A percentile compares a stretch with the other conserved stretches of the same genome.
Conservation (phyloP, 2,113 vertebrate species). For the Ochotona curzoniae region DNA sequence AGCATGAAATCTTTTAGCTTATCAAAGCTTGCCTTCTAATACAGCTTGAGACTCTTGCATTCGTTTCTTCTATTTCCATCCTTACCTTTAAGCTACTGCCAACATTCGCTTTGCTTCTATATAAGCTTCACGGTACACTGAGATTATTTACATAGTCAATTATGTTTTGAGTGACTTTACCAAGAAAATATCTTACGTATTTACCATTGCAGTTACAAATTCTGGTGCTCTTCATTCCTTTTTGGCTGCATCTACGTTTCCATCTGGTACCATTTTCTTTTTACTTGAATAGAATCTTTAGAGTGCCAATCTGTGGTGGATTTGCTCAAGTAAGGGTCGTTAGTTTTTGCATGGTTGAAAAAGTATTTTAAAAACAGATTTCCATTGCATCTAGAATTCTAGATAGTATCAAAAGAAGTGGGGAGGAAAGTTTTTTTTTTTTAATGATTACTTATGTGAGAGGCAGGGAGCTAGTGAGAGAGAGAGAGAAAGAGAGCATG, state of each 20-base stretch:
- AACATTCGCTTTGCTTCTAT: neutral
- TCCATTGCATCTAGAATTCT: neutral
- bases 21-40: neutral
- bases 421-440: too few relatives aligned
- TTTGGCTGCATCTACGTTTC: neutral
- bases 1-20: neutral
- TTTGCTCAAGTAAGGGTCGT: neutral
- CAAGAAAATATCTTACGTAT: neutral
- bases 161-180: slow-evolving; percentile 25
- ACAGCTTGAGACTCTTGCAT: neutral
- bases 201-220: neutral
- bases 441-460: too few relatives aligned
- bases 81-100: neutral
- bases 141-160: neutral
- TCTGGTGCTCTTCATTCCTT: neutral
- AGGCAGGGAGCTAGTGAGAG: too few relatives aligned
- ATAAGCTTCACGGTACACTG: neutral
- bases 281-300: neutral
- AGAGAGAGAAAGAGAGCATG: too few relatives aligned
- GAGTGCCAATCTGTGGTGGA: neutral
- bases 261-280: neutral
- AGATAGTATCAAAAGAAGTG: neutral
- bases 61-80: neutral
- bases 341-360: neutral
- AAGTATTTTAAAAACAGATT: neutral